Base-by-base conservation (phyloP, 2,113 vertebrate genomes). In the Diphyllodes magnificus region DNA sequence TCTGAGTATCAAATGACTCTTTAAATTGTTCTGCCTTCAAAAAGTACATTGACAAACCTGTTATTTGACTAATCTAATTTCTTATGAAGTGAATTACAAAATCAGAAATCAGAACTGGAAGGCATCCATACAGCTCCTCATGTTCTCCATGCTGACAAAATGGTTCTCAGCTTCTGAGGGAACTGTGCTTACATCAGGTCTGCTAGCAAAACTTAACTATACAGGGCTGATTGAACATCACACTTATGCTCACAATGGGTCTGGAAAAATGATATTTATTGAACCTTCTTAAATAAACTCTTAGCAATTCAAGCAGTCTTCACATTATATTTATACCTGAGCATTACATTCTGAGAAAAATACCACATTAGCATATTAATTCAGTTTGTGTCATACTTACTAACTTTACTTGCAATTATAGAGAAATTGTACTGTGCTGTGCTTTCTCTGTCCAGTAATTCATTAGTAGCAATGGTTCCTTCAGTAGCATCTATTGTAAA, bases 321-420 rank as follows among this genome's bases (percentile, higher is more conserved):
- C 78, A 93, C 35, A 73, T 54, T 68, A 61, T 84, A 84, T 81
- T 96, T 93, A 8, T 84, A 86, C 37, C 56, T 69, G 37, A 90
- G 35, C 33, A 76, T 79, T 93, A 51, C 65, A 88, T 93, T 91
- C 59, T 82, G 60, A 73, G 83, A 95, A 88, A 94, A 86, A 30
- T 4, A n/a, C 20, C 75, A 45, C 30, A 60, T 91, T 88, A 72
- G 25, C 56, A 91, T 94, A 86, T 88, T 79, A 89, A 91, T 96
- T 96, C 35, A 6, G 11, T 75, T 82, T 72, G 45, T 90, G 93
- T 92, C 96, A 97, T 99, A 99, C 99, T 99, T 98, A 99, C 99
- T 99, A 96, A 99, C 98, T 98, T 99, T 99, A 97, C 99, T 99
- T 60, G 99, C 99, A 97, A 99, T 98, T 91, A 99, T 97, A 92